Percentiles rank a stretch among this genome's conserved stretches.
These are phyloP conservation scores for Felis catus DNA, from an alignment of 2,113 vertebrate genomes.

Conservation along the genomic window F.catus_Fca126_mat1.0 CM031424.1:2779001-2779500, in stretches of 20 bases:
- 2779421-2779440: background rate
- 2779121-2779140: background rate
- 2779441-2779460: background rate
- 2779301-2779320: background rate
- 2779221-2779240: too few species aligned
- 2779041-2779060: background rate
- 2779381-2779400: too few species aligned
- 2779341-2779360: too few species aligned
- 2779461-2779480: background rate
- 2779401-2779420: background rate
- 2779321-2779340: too few species aligned
- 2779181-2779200: too few species aligned
- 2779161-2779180: rapidly evolving
- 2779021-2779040: background rate
- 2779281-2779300: background rate
- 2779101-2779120: background rate
- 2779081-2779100: background rate
- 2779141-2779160: rapidly evolving
- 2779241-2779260: too few species aligned
- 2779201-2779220: rapidly evolving
- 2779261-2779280: background rate
- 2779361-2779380: too few species aligned
- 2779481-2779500: background rate
- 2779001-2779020: background rate
- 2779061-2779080: background rate